Conservation (phyloP, 2,797 vertebrate genomes). For the Manis crassicaudata region DNA sequence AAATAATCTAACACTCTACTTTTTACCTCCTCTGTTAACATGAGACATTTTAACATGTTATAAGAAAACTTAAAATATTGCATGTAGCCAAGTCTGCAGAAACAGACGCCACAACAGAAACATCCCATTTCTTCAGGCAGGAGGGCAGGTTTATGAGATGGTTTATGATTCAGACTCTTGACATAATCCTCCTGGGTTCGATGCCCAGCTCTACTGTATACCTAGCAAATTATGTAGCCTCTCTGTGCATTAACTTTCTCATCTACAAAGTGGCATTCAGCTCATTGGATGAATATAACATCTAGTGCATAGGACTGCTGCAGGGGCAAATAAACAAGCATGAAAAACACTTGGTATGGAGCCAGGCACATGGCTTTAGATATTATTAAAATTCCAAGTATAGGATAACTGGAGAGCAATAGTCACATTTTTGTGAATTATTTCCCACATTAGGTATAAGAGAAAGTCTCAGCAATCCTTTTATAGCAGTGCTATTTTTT, state of each 20-base stretch:
- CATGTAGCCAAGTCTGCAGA: neutral
- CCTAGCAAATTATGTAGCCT: neutral
- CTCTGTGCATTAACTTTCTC: neutral
- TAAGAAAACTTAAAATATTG: neutral
- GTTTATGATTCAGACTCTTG: neutral
- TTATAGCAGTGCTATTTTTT: neutral
- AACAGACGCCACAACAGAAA: neutral
- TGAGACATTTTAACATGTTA: neutral
- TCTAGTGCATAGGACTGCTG: neutral
- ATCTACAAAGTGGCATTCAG: neutral
- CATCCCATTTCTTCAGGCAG: neutral
- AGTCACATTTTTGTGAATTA: neutral
- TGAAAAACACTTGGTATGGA: neutral
- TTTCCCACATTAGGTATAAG: neutral
- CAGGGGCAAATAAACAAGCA: neutral
- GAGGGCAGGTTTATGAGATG: neutral
- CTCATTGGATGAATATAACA: neutral
- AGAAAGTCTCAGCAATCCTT: neutral
- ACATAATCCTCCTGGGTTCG: neutral
- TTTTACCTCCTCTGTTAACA: neutral
- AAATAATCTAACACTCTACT: neutral
- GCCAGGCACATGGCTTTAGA: neutral
- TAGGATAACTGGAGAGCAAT: neutral
- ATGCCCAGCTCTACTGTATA: neutral
- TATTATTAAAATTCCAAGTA: neutral